A percentile compares a stretch with the other conserved stretches of the same genome.
phyloP scores from a whole-genome alignment of 2,113 vertebrate species.

The Pluvialis apricaria region DNA sequence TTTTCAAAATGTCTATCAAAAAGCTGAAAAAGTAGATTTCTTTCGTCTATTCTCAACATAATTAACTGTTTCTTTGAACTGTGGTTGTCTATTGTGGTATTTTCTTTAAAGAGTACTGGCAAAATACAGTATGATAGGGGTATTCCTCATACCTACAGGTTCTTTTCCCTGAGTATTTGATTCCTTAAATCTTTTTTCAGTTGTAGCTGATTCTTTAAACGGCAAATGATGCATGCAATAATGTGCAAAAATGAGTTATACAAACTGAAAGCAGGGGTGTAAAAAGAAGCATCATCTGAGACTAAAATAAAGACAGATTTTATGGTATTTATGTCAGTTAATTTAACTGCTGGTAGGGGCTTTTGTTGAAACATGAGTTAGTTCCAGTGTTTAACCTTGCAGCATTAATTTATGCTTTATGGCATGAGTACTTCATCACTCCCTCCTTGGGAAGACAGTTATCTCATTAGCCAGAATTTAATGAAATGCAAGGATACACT shows the following conservation, averaged over 20 bases:
- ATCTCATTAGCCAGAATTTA: slow-evolving; percentile 99
- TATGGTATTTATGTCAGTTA: slow-evolving; percentile 96
- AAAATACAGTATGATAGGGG: slow-evolving; percentile 51
- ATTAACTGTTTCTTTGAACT: slow-evolving; percentile 80
- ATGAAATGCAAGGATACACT: slow-evolving; percentile 99
- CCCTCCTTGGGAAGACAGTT: slow-evolving; percentile 97
- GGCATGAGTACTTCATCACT: slow-evolving; percentile 94
- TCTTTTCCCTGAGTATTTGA: slow-evolving; percentile 63
- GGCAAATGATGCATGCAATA: slow-evolving; percentile 84
- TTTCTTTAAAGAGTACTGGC: slow-evolving; percentile 32
- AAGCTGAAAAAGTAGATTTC: slow-evolving; percentile 73
- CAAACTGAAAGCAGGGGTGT: slow-evolving; percentile 83
- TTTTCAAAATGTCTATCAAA: slow-evolving; percentile 78
- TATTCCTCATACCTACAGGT: slow-evolving; percentile 60
- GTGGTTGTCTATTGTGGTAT: slow-evolving; percentile 68
- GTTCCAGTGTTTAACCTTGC: slow-evolving; percentile 99
- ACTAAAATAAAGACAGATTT: slow-evolving; percentile 89
- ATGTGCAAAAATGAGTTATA: slow-evolving; percentile 87
- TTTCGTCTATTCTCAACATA: slow-evolving; percentile 69
- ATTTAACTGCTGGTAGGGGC: slow-evolving; percentile 98
- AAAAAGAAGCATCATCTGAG: slow-evolving; percentile 81
- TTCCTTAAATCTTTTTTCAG: slow-evolving; percentile 70
- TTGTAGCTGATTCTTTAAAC: slow-evolving; percentile 79
- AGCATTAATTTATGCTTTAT: slow-evolving; percentile 98
- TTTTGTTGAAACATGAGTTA: slow-evolving; percentile 99